Base-by-base conservation (phyloP, 2,797 vertebrate species). In the Hypotaenidia philippensis region DNA sequence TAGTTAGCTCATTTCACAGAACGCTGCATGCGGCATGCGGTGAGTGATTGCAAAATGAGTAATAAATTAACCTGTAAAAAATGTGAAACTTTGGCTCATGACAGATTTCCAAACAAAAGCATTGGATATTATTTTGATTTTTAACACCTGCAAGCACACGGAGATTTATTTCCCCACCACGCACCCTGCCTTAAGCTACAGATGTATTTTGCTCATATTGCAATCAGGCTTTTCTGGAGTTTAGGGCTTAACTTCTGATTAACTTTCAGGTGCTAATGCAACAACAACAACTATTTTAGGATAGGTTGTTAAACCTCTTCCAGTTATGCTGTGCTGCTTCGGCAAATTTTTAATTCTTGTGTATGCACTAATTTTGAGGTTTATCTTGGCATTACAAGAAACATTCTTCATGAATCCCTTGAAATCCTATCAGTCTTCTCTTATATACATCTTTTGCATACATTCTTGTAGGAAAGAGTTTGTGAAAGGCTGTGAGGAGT, bases 51-150 rank as follows among this genome's bases (percentile, higher is more conserved):
- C 87, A 93, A 96, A 91, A 93, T 29, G 22, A 57, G 5, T 87
- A 87, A 68, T 81, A 92, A 89, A 85, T 87, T 56, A 91, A 89
- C 65, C 81, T 86, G 71, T 78, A 49, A 91, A 83, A 93, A 83
- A 69, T 83, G 19, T 3, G 5, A 66, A 61, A 60, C 34, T 89
- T 88, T 76, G 76, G 61, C 68, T 88, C 10, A 3, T 32, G 71
- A 71, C 7, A 4, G n/a, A 61, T 69, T 93, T 91, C 83, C 75
- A 95, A 87, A 92, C 53, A 89, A 83, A 94, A 90, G 13, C 31
- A 9, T 53, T 95, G 82, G 56, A 90, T n/a, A 45, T 32, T 85
- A 32, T 85, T 97, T 96, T 96, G 93, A 89, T 78, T 95, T 93
- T 89, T 87, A 95, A 92, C 89, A 96, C 89, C 92, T 94, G 87